Evolutionary conservation across 2,888 invertebrate species (phyloP).

Genomic region (Sisyra terminalis): DNA sequence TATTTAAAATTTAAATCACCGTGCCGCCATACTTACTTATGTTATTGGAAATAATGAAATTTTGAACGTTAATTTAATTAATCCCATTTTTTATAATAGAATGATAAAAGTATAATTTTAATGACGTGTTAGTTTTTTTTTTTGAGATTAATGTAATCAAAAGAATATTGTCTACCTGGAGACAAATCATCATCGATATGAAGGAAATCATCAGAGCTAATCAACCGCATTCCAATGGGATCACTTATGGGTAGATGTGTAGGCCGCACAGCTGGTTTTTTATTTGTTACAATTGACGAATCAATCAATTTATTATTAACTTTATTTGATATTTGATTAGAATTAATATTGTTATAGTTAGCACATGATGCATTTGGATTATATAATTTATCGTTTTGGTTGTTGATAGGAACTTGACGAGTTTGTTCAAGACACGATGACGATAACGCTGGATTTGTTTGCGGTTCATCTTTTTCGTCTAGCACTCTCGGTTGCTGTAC

Average conservation of each 20-base stretch:
- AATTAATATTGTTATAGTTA: slow-evolving; percentile 3
- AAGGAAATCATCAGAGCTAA: slow-evolving; percentile 11
- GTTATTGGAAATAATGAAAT: too few species aligned
- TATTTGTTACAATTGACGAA: slow-evolving; percentile 19
- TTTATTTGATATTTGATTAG: background rate
- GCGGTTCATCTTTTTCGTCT: slow-evolving; percentile 1
- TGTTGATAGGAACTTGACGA: slow-evolving; percentile 2
- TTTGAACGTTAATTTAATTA: too few species aligned
- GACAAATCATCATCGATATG: slow-evolving; percentile 11
- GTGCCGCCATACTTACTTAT: too few species aligned
- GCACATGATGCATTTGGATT: background rate
- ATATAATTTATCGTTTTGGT: background rate
- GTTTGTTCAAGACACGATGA: background rate
- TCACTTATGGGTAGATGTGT: slow-evolving; percentile 23
- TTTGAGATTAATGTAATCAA: background rate
- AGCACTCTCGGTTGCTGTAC: background rate
- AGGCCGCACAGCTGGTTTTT: slow-evolving; percentile 19
- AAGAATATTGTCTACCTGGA: slow-evolving; percentile 18
- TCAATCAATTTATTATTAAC: slow-evolving; percentile 16
- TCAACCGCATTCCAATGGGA: slow-evolving; percentile 22
- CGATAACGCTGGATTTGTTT: background rate
- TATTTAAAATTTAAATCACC: too few species aligned
- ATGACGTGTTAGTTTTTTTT: slow-evolving; percentile 3
- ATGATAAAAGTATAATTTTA: background rate
- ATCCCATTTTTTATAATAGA: too few species aligned